Conservation (phyloP, 1,140 invertebrate genomes). For the Drosophila aff. region DNA sequence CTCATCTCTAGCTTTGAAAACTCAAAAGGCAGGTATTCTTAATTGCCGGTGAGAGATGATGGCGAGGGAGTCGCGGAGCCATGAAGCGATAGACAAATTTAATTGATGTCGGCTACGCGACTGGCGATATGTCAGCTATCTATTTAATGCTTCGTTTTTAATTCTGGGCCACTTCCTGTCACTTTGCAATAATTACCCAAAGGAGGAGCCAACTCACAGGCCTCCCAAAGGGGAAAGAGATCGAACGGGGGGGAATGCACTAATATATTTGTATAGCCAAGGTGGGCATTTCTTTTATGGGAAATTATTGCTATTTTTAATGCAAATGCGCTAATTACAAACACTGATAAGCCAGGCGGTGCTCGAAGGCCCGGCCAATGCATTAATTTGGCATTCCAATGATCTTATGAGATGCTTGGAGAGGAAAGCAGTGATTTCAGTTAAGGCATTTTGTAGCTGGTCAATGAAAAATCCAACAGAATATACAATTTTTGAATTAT, state of each 20-base stretch:
- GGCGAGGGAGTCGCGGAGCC: conserved; percentile 13
- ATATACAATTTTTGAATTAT: too few relatives aligned
- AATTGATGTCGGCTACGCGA: conserved; percentile 57
- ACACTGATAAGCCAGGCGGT: conserved; percentile 73
- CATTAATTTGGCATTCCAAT: conserved; percentile 71
- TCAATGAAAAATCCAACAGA: too few relatives aligned
- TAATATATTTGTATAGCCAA: conserved; percentile 48
- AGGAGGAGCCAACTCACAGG: conserved; percentile 26
- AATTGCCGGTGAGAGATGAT: conserved; percentile 44
- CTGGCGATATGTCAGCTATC: conserved; percentile 62
- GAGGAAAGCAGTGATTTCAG: conserved; percentile 9
- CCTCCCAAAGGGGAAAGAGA: not conserved
- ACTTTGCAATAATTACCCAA: conserved; percentile 55
- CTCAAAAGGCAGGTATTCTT: conserved; percentile 44
- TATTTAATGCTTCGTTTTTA: conserved; percentile 78
- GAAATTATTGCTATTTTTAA: conserved; percentile 84
- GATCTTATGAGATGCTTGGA: conserved; percentile 14
- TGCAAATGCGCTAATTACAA: conserved; percentile 84
- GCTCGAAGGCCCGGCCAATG: conserved; percentile 33
- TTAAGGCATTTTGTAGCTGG: conserved; percentile 4
- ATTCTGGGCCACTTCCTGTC: conserved; percentile 75
- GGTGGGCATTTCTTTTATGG: conserved; percentile 76
- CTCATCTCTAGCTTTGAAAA: conserved; percentile 29
- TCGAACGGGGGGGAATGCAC: not conserved
- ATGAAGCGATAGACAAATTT: conserved; percentile 40